Evolutionary conservation across 2,888 invertebrate species (phyloP), one percentile per base, ranked within the genome.

Genomic region (Apeira syringaria): DNA sequence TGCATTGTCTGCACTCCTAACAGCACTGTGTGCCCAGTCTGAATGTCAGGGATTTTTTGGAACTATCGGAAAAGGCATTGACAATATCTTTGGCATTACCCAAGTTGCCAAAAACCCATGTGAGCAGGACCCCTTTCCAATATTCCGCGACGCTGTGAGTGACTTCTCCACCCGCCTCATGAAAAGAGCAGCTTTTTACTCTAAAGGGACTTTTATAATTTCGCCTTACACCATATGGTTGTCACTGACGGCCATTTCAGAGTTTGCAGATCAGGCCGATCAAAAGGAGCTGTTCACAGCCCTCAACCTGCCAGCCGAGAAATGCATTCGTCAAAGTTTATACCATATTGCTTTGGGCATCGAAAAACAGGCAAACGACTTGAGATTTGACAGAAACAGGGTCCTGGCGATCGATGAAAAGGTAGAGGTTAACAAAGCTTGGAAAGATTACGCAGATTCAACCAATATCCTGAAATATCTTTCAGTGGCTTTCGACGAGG

Each of bases 161-260:
- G 29, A 38, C 11, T 38, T 44, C 9, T 25, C 33, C 9, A 18
- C 30, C 2, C 33, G 29, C 5, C 10, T 44, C 0, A 34, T 24
- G 0, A 38, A 44, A 5, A 34, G 38, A 26, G 38, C 38, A 1
- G 28, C 33, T 5, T 29, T 5, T 8, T 34, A 33, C 11, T 18
- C 30, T 0, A 38, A 35, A 2, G 40, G 50, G 1, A 53, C 70
- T 22, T 67, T 68, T 8, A 59, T 57, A 0, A 42, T 66, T 13
- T 72, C 72, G 0, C 65, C 66, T 0, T 51, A 43, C 6, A 51
- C 59, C 0, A 50, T 67, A 1, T 74, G 72, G 74, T 15, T 64
- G 1, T 50, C 64, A 0, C 24, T 72, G 1, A 47, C 68, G 2
- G 61, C 64, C 1, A 34, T 74, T 20, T 61, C 69, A 0, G 73